Base-by-base conservation (phyloP, 2,888 invertebrate species). In the Ptilodon capucinus region DNA sequence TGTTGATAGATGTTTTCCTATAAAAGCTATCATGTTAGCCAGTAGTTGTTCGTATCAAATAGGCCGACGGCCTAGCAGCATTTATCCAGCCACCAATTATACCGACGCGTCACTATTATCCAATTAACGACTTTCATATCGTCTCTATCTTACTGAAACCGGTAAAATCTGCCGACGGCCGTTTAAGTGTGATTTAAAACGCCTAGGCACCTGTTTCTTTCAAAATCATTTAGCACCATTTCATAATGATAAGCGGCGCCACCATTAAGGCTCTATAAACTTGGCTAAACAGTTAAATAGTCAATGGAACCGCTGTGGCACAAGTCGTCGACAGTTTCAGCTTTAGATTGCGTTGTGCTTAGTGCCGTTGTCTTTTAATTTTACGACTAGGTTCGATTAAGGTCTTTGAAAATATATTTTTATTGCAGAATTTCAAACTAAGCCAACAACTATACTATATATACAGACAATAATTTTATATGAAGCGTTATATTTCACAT, bases 111-210 rank as follows among this genome's bases (percentile, higher is more conserved):
- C 46, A 57, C 60, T 67, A 68, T 72, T 71, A 76, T 70, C 74
- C 70, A 78, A 77, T 81, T 77, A 81, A 65, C 70, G 65, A 60
- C 58, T 57, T 51, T 58, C 53, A 60, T 71, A 66, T 65, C 68
- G 64, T 51, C 46, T 47, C 56, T 58, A 68, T 73, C 69, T 67
- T 59, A 61, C 67, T 66, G 69, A 71, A 71, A 63, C 61, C 68
- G 64, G 68, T 70, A 62, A 73, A 74, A 64, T 69, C 53, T 51
- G 54, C 64, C 64, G 49, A 47, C 59, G 52, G 66, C 60, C 34
- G 36, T 46, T 39, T 41, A 59, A 48, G 61, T 63, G 68, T 63
- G 60, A 66, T 66, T 56, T 23, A 58, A 60, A 58, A 48, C 46
- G 42, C 25, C 40, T 40, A 48, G 38, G 53, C 44, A 48, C 54